phyloP scores from a whole-genome alignment of 1,140 invertebrate species.

The Diuraphis noxia region DNA sequence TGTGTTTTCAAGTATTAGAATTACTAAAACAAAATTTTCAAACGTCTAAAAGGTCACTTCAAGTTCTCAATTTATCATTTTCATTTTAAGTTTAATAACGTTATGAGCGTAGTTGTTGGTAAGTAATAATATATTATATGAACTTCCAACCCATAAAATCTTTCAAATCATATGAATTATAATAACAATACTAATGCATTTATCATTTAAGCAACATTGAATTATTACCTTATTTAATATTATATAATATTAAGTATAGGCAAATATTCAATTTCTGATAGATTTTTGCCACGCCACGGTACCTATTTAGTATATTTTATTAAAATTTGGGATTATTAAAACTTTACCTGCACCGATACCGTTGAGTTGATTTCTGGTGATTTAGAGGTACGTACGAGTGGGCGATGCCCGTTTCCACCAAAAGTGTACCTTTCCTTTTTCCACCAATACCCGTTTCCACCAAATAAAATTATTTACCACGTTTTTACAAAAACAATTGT shows the following conservation, averaged over 20 bases:
- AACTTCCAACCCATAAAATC: background rate
- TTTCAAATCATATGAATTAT: background rate
- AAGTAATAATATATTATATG: background rate
- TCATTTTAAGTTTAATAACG: background rate
- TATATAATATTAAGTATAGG: too few relatives aligned
- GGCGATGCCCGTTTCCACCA: too few relatives aligned
- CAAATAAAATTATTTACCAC: too few relatives aligned
- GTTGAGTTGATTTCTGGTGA: too few relatives aligned
- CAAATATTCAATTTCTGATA: background rate
- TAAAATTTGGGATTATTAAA: background rate
- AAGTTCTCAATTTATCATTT: background rate
- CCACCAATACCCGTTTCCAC: too few relatives aligned
- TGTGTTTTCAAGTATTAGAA: background rate
- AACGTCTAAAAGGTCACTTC: background rate
- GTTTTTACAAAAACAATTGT: too few relatives aligned
- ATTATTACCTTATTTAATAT: background rate
- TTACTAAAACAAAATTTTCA: background rate
- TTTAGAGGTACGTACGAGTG: too few relatives aligned
- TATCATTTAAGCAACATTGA: background rate
- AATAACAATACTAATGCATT: background rate
- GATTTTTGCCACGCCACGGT: too few relatives aligned
- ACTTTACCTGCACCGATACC: too few relatives aligned
- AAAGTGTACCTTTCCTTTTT: too few relatives aligned
- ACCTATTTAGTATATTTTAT: too few relatives aligned
- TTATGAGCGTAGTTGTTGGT: background rate